Base-by-base conservation (phyloP, 1,140 invertebrate species). In the Heliconius melpomene region DNA sequence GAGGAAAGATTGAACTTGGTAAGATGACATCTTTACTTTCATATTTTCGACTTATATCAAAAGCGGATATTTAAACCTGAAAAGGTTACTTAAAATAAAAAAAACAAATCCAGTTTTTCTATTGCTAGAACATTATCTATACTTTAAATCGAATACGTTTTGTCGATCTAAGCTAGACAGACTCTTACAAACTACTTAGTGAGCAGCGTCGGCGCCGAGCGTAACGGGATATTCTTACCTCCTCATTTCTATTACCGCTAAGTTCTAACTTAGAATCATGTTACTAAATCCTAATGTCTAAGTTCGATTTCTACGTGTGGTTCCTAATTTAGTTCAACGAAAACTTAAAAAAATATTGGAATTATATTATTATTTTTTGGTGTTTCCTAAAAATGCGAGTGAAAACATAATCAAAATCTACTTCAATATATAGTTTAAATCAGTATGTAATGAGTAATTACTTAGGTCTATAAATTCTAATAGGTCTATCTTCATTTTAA, bases 151-250 rank as follows among this genome's bases (percentile, higher is more conserved):
- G 60, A 29, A 26, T 60, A 23, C 57, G 57, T 29, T 66, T 66
- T 66, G 23, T 66, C 23, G 60, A 66, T 66, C 60, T 66, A 66
- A 66, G 60, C 23, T 66, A 66, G 60, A 66, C 26, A 66, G 60
- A 66, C 54, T 11, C 54, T 60, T 26, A 66, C 60, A 29, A 29
- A 66, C 60, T 26, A 26, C 60, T 66, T 29, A 66, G 60, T 66
- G 60, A 13, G 26, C 60, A 66, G 50, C 66, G 72, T 38, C 52
- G 75, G 52, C 75, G 54, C 46, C 75, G 75, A 74, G n/a, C 72
- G 57, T 80, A 80, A 80, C 79, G 79, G 79, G 72, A 78, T 74
- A 40, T 52, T 7, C 46, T 71, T 78, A 78, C 77, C 26, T 66
- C 29, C 60, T 29, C 60, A 66, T 66, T 66, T 66, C 29, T 66